Base-by-base conservation (phyloP, 2,797 vertebrate genomes). In the Muraenolepis orangiensis region DNA sequence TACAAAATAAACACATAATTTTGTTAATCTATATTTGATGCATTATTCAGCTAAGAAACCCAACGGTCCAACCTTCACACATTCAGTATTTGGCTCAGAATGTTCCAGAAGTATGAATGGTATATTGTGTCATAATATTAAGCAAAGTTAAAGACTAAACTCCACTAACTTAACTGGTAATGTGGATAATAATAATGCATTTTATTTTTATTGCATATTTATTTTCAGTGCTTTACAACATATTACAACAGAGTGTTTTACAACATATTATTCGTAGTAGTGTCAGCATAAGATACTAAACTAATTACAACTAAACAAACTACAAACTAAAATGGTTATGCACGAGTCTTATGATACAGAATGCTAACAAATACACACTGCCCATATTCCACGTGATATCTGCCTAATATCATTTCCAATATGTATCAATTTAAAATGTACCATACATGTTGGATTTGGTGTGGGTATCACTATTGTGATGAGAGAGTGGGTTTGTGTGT, bases 261-360 rank as follows among this genome's bases (percentile, higher is more conserved):
- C 36, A 38, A 38, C 36, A 38, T 12, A 6, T 4, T 38, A 38
- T 38, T 38, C 11, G 36, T 1, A 38, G 36, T 11, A 38, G 36
- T 7, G 36, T 38, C 36, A 38, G 32, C 32, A 34, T 42, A 51
- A 6, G 42, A 51, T 51, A 18, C 42, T 4, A 51, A 57, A 1
- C 23, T 38, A 61, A 26, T 61, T 11, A 26, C 8, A 61, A 14
- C n/a, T 26, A 11, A n/a, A 61, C 26, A 23, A 20, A 57, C 6
- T 61, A 23, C 26, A 23, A 61, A 23, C 28, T 76, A 64, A 73
- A 14, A 31, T 66, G 57, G 13, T 85, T 85, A 77, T 73, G 42
- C 79, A 69, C 86, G 28, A n/a, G 26, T 1, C 7, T 74, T 18
- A 18, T 73, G 6, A 46, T 67, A 30, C 69, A 30, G 23, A 42